Evolutionary conservation across 2,888 invertebrate species (phyloP).

Genomic region (Drosophila testacea): DNA sequence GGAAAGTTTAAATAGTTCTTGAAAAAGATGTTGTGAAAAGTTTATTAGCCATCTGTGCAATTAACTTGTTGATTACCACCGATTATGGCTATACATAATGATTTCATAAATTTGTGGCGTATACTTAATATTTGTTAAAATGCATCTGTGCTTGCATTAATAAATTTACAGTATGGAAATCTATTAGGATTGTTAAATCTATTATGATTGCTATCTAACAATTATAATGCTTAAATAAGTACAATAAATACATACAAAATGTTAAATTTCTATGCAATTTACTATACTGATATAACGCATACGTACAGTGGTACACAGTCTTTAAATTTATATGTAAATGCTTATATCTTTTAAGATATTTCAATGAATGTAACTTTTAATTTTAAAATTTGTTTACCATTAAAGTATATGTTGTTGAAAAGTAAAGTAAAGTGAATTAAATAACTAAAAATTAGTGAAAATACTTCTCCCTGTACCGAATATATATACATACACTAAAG

Average conservation of each 20-base stretch:
- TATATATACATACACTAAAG: no score
- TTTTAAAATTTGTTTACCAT: no score
- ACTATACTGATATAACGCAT: not conserved
- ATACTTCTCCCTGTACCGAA: no score
- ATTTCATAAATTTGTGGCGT: not conserved
- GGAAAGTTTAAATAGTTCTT: not conserved
- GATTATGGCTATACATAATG: not conserved
- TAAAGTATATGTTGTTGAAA: no score
- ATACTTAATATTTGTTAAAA: slow-evolving; percentile 1
- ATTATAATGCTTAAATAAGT: not conserved
- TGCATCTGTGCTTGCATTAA: no score
- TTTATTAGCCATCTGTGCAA: not conserved
- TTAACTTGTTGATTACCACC: slow-evolving; percentile 7
- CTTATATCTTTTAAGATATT: no score
- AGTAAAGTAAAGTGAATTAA: no score
- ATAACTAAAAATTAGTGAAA: no score
- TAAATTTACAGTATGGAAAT: no score
- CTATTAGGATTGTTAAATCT: no score
- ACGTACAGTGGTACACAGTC: not conserved
- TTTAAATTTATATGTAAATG: no score
- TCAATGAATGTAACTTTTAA: no score
- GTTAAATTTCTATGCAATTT: not conserved
- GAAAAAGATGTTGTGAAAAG: not conserved
- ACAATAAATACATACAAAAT: not conserved
- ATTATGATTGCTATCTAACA: not conserved